These are phyloP conservation scores for Enchytraeus crypticus DNA, from an alignment of 2,888 invertebrate species.

Conservation along the genomic window DNA sequence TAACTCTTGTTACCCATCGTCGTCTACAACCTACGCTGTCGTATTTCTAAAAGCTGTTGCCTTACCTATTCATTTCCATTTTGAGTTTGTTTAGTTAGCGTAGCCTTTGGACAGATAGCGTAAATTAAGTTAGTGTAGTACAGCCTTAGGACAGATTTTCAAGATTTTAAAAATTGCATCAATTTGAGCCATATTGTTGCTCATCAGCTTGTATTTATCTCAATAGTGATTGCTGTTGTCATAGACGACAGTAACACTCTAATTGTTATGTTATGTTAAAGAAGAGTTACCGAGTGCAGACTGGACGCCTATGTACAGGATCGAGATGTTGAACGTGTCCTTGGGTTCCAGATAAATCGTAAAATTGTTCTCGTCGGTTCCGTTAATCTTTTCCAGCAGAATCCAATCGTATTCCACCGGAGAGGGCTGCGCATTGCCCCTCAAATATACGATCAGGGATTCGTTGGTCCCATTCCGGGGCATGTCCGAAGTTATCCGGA, in stretches of 20 bases:
- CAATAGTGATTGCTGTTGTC: too few relatives aligned
- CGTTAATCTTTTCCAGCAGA: not conserved
- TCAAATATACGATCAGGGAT: not conserved
- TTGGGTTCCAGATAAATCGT: not conserved
- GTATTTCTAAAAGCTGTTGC: too few relatives aligned
- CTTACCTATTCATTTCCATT: too few relatives aligned
- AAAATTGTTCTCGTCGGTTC: not conserved
- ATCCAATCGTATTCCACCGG: conserved; percentile 3
- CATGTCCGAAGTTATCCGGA: not conserved
- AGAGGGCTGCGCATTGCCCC: not conserved
- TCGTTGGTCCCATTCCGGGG: not conserved
- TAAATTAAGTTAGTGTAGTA: too few relatives aligned
- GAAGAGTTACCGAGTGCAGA: not conserved
- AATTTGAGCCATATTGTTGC: not conserved
- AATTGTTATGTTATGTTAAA: too few relatives aligned
- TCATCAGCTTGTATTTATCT: too few relatives aligned
- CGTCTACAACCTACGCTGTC: too few relatives aligned
- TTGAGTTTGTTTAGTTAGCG: too few relatives aligned
- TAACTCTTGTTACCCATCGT: too few relatives aligned
- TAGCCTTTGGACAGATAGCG: too few relatives aligned
- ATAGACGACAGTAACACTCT: too few relatives aligned
- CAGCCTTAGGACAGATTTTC: too few relatives aligned
- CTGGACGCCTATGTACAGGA: not conserved
- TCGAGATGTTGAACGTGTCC: not conserved
- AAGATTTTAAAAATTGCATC: not conserved